These are phyloP conservation scores for Pseudomyrmex flavicornis DNA, from an alignment of 1,140 invertebrate species.

Conservation along the genomic window DNA sequence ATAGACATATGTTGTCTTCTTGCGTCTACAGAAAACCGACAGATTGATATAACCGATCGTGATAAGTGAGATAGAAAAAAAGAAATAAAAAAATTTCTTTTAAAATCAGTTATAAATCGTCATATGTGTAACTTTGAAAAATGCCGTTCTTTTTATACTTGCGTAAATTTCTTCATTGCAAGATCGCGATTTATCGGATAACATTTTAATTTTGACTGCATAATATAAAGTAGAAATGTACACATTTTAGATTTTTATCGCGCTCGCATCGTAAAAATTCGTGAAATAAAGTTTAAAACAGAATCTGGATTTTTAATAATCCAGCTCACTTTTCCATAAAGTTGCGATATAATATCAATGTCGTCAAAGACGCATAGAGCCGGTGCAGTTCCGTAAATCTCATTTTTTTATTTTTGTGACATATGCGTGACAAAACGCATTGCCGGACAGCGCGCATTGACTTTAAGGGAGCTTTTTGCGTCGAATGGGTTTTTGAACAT, in stretches of 20 bases:
- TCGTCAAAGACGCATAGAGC: not conserved
- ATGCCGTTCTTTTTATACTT: not conserved
- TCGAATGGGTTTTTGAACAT: conserved; percentile 39
- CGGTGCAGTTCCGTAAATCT: not conserved
- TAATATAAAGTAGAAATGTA: not conserved
- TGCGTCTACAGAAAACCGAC: not conserved
- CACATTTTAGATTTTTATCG: not conserved
- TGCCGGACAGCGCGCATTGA: not conserved
- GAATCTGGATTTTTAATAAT: not conserved
- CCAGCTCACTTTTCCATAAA: not conserved
- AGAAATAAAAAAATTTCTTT: not conserved
- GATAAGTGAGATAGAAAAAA: not conserved
- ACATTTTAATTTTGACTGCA: not conserved
- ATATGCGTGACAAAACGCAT: not conserved
- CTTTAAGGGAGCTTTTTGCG: conserved; percentile 29
- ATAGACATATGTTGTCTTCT: not conserved
- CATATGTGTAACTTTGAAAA: too few species aligned
- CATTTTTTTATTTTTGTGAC: conserved; percentile 14
- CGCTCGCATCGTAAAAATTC: too few species aligned
- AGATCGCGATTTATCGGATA: not conserved
- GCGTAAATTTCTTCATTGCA: not conserved
- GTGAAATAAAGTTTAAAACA: not conserved
- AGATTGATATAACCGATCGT: not conserved
- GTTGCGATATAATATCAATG: not conserved
- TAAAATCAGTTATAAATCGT: too few species aligned